Conservation (phyloP, 2,888 invertebrate genomes). For the Muschampia plurimacula region DNA sequence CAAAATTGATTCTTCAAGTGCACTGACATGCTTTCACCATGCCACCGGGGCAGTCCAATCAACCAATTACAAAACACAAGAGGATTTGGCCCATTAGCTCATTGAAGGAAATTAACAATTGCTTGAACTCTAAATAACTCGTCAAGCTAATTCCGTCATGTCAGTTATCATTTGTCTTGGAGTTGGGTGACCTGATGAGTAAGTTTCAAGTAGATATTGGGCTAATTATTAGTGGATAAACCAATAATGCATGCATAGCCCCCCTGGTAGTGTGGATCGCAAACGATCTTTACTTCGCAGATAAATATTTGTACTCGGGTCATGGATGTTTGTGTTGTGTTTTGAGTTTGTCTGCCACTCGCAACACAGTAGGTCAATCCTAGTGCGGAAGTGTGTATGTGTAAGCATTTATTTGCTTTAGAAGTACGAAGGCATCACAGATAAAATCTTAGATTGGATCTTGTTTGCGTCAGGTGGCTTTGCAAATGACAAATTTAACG, state of each 20-base stretch:
- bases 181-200: constrained; percentile 26
- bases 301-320: neutral
- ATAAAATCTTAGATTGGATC: no score
- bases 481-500: neutral
- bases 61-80: constrained; percentile 57
- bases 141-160: constrained; percentile 78
- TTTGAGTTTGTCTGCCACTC: no score
- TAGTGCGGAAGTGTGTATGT: no score
- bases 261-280: no score
- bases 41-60: constrained; percentile 47
- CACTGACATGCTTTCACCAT: constrained; percentile 46
- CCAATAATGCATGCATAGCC: neutral
- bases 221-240: constrained; percentile 16
- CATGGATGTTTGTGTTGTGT: no score
- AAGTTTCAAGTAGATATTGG: constrained; percentile 20
- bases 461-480: no score
- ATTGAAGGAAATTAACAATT: constrained; percentile 85
- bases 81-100: constrained; percentile 83
- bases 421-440: no score
- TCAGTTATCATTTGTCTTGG: constrained; percentile 79
- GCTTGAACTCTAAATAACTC: constrained; percentile 80
- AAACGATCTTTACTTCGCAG: no score
- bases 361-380: no score
- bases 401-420: no score
- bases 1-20: constrained; percentile 34